phyloP scores from a whole-genome alignment of 2,797 vertebrate species.

The Arnoldichthys spilopterus region DNA sequence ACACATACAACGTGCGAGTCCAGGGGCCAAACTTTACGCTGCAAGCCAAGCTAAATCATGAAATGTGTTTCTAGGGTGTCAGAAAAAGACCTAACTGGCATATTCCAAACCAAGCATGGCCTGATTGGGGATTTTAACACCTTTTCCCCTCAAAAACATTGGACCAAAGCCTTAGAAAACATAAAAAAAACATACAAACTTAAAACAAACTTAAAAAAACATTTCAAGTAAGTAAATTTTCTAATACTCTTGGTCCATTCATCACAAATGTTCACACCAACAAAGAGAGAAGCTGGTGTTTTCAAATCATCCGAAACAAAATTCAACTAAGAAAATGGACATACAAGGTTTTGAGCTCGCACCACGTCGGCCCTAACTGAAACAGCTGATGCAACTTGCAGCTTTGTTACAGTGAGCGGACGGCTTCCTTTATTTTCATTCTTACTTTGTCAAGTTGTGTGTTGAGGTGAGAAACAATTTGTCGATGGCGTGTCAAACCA shows the following conservation, averaged over 20 bases:
- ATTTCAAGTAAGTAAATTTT: background rate
- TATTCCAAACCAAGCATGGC: slow-evolving; percentile 17
- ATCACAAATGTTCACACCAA: background rate
- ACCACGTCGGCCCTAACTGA: background rate
- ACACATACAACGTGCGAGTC: slow-evolving; percentile 49
- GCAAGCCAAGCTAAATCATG: slow-evolving; percentile 66
- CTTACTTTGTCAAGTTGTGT: background rate
- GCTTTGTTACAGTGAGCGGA: slow-evolving; percentile 14
- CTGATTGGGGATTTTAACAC: background rate
- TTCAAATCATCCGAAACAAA: too few species aligned
- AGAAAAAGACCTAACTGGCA: slow-evolving; percentile 17
- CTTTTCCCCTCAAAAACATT: background rate
- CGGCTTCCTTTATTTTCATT: slow-evolving; percentile 25
- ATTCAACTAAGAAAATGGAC: background rate
- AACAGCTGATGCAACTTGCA: slow-evolving; percentile 49
- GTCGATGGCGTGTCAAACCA: background rate
- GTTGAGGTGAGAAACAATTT: slow-evolving; percentile 19
- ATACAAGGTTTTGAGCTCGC: background rate
- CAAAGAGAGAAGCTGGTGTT: background rate
- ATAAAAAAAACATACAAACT: too few species aligned
- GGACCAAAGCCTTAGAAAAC: background rate
- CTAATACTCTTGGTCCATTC: background rate
- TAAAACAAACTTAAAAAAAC: background rate
- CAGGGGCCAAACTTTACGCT: slow-evolving; percentile 51
- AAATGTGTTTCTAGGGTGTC: slow-evolving; percentile 63